Percentiles rank a stretch among this genome's conserved stretches.
Evolutionary conservation across 2,797 vertebrate species (phyloP).

Genomic region (Micrastur ruficollis): DNA sequence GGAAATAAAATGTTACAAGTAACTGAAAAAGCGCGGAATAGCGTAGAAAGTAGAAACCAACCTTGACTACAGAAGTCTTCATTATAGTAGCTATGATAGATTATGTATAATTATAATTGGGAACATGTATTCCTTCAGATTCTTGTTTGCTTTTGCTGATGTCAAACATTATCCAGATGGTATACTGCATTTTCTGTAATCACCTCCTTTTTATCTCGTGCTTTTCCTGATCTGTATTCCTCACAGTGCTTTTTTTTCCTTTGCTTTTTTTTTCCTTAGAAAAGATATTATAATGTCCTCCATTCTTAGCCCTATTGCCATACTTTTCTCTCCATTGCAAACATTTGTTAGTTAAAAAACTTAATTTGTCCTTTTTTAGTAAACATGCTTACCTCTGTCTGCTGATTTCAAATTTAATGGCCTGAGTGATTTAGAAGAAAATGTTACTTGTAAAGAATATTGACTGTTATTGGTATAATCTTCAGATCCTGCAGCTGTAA

Average conservation of each 20-base stretch:
- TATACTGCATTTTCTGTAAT: conserved; percentile 5
- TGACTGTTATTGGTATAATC: background rate
- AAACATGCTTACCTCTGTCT: background rate
- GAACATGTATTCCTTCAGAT: background rate
- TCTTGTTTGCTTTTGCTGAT: conserved; percentile 50
- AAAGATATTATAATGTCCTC: background rate
- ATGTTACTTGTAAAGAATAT: background rate
- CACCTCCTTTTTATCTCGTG: background rate
- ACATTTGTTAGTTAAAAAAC: background rate
- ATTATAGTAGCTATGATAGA: background rate
- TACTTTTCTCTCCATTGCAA: background rate
- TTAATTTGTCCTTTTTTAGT: background rate
- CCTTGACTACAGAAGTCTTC: background rate
- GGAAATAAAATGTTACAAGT: background rate
- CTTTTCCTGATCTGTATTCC: background rate
- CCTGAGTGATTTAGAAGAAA: background rate
- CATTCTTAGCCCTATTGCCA: background rate
- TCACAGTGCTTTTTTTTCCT: background rate
- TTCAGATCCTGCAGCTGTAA: background rate
- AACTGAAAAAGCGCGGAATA: background rate
- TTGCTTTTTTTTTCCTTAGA: fast-evolving
- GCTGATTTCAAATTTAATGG: background rate
- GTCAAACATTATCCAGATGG: conserved; percentile 27
- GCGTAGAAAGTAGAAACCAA: background rate
- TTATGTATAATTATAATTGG: background rate